Percentiles rank a stretch among this genome's conserved stretches.
These are phyloP conservation scores for Archips xylosteana DNA, from an alignment of 2,888 invertebrate genomes.

Conservation along the genomic window DNA sequence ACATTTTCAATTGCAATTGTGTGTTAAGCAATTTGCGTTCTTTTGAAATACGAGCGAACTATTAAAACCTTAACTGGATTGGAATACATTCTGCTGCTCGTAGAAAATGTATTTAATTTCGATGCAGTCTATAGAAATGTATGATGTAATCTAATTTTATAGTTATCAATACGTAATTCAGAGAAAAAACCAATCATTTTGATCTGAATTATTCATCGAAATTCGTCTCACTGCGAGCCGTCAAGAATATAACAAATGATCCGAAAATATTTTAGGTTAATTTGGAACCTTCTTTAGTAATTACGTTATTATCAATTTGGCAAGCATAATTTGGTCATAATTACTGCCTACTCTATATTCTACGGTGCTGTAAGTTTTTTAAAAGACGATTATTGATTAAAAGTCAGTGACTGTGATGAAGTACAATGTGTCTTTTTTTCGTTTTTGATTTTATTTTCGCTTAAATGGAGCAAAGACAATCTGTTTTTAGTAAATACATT, in stretches of 20 bases:
- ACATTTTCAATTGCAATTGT: slow-evolving; percentile 11
- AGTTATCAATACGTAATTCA: slow-evolving; percentile 34
- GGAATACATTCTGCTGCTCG: slow-evolving; percentile 16
- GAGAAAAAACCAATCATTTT: slow-evolving; percentile 35
- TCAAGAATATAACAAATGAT: slow-evolving; percentile 76
- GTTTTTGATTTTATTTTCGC: too few species aligned
- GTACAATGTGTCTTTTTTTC: too few species aligned
- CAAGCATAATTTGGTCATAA: slow-evolving; percentile 69
- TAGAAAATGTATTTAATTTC: slow-evolving; percentile 7
- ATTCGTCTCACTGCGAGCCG: slow-evolving; percentile 76
- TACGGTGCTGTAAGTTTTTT: background rate
- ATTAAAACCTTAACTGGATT: slow-evolving; percentile 17
- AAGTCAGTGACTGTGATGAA: background rate
- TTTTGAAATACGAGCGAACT: background rate
- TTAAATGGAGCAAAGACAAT: background rate
- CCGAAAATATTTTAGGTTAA: slow-evolving; percentile 66
- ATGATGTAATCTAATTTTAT: slow-evolving; percentile 30
- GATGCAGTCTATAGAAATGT: background rate
- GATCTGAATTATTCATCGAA: slow-evolving; percentile 46
- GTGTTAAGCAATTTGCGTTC: slow-evolving; percentile 4
- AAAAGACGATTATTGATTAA: background rate
- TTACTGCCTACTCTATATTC: slow-evolving; percentile 18
- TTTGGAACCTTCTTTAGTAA: slow-evolving; percentile 66
- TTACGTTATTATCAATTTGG: slow-evolving; percentile 82
- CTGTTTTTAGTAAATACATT: too few species aligned